These are phyloP conservation scores for Elmis aenea DNA, from an alignment of 2,888 invertebrate species.

Conservation along the genomic window DNA sequence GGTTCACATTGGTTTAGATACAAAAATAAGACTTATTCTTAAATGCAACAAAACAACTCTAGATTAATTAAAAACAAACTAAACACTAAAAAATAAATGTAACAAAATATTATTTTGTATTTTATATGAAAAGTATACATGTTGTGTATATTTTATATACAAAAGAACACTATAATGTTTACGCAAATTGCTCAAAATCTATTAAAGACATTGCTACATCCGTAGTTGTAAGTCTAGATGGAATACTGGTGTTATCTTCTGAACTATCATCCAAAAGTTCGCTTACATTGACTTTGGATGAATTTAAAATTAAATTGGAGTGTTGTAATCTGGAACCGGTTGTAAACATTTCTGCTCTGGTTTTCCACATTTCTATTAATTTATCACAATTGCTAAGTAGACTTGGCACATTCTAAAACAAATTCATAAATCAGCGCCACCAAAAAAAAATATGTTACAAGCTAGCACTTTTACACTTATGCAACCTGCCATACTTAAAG, in stretches of 20 bases:
- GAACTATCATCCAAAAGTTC: conserved; percentile 24
- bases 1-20: too few species aligned
- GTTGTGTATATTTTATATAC: too few species aligned
- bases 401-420: conserved; percentile 31
- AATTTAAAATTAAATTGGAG: conserved; percentile 6
- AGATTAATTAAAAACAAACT: too few species aligned
- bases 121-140: too few species aligned
- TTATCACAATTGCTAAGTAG: conserved; percentile 33
- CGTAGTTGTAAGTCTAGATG: conserved; percentile 32
- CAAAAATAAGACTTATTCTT: too few species aligned
- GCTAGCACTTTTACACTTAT: too few species aligned
- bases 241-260: conserved; percentile 31
- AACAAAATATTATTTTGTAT: too few species aligned
- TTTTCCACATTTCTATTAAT: conserved; percentile 21
- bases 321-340: conserved; percentile 8
- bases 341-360: conserved; percentile 5
- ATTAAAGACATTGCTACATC: conserved; percentile 39
- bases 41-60: too few species aligned
- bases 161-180: too few species aligned
- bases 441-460: too few species aligned
- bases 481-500: too few species aligned
- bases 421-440: conserved; percentile 3
- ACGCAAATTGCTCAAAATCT: conserved; percentile 38
- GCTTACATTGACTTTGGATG: conserved; percentile 1
- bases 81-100: too few species aligned